Percentiles rank a stretch among this genome's conserved stretches.
These are phyloP conservation scores for Sterna hirundo DNA, from an alignment of 2,113 vertebrate species.

Conservation along the genomic window DNA sequence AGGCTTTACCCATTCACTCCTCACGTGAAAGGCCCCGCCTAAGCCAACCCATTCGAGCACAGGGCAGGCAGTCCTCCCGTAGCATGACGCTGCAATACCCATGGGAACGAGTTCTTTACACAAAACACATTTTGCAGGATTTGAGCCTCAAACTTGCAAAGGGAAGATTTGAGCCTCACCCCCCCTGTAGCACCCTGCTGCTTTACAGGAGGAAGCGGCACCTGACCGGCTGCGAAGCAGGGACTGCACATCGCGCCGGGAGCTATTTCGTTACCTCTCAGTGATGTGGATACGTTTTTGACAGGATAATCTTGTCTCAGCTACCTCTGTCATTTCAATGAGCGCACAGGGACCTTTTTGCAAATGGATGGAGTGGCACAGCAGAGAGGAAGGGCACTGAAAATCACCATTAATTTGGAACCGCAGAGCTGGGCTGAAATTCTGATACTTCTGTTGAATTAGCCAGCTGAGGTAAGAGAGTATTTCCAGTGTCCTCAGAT, in stretches of 20 bases:
- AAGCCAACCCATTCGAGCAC: not conserved
- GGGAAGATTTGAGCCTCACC: not conserved
- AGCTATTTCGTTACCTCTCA: not conserved
- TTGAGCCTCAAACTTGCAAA: not conserved
- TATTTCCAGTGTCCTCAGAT: not conserved
- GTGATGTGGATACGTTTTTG: rapidly evolving
- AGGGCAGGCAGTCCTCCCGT: not conserved
- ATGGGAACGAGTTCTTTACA: not conserved
- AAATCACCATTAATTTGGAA: not conserved
- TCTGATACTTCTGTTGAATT: not conserved
- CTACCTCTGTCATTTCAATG: not conserved
- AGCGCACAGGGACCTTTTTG: not conserved
- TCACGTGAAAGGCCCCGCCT: not conserved
- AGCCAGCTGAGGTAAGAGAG: not conserved
- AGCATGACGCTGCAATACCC: not conserved
- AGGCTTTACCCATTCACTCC: not conserved
- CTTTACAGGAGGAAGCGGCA: not conserved
- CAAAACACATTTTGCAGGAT: not conserved
- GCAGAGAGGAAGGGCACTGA: not conserved
- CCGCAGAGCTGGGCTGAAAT: not conserved
- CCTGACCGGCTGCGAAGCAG: rapidly evolving
- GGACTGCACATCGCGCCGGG: not conserved
- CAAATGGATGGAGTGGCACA: not conserved
- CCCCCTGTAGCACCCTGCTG: not conserved
- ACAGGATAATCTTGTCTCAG: not conserved